Evolutionary conservation across 2,888 invertebrate species (phyloP).

Genomic region (Hirtodrosophila duncani): DNA sequence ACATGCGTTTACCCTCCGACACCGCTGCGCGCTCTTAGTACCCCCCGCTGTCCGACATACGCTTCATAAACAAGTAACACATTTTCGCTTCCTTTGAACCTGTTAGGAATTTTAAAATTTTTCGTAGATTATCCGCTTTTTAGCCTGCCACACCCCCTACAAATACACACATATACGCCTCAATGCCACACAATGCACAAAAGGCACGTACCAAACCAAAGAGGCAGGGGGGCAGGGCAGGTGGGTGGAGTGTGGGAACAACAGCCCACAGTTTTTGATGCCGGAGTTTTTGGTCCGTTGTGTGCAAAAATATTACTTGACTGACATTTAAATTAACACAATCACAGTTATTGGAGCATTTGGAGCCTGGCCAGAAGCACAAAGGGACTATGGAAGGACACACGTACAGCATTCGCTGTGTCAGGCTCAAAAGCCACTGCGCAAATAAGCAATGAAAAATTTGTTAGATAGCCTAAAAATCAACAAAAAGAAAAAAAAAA

Average conservation of each 20-base stretch:
- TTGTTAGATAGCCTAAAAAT: slow-evolving; percentile 3
- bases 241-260: slow-evolving; percentile 1
- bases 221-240: neutral
- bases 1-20: slow-evolving; percentile 57
- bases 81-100: slow-evolving; percentile 73
- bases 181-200: slow-evolving; percentile 67
- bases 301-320: slow-evolving; percentile 69
- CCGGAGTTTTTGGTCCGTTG: slow-evolving; percentile 23
- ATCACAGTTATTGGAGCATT: slow-evolving; percentile 70
- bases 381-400: slow-evolving; percentile 7
- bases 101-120: slow-evolving; percentile 69
- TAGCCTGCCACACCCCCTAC: slow-evolving; percentile 44
- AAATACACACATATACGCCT: slow-evolving; percentile 27
- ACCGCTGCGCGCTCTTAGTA: slow-evolving; percentile 10
- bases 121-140: slow-evolving; percentile 69
- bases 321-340: slow-evolving; percentile 72
- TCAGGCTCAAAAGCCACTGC: slow-evolving; percentile 32
- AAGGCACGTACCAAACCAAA: slow-evolving; percentile 58
- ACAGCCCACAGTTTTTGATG: too few relatives aligned
- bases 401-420: slow-evolving; percentile 14
- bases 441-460: slow-evolving; percentile 55
- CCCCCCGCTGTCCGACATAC: slow-evolving; percentile 8
- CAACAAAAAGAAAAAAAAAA: slow-evolving; percentile 6
- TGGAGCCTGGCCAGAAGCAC: slow-evolving; percentile 37
- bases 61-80: slow-evolving; percentile 70